phyloP scores from a whole-genome alignment of 1,140 invertebrate species.

The Metopolophium dirhodum region DNA sequence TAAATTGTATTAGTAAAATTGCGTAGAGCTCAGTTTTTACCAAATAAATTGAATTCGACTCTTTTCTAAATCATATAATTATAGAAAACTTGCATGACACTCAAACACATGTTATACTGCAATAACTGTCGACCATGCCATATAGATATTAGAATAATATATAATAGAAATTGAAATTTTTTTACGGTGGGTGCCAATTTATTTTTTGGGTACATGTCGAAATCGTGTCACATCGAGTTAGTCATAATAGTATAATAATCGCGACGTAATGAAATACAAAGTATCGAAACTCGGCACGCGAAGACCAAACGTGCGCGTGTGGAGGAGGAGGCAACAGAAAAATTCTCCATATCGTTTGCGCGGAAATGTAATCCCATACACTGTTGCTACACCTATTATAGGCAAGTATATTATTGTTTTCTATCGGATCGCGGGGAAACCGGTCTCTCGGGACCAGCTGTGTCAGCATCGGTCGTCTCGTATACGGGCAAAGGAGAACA shows the following conservation, averaged over 20 bases:
- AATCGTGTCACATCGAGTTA: not conserved
- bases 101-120: not conserved
- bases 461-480: not conserved
- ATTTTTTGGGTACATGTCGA: not conserved
- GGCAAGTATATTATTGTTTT: constrained; percentile 7
- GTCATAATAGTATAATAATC: not conserved
- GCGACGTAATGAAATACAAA: not conserved
- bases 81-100: not conserved
- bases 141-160: not conserved
- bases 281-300: not conserved
- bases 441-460: constrained; percentile 39
- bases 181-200: not conserved
- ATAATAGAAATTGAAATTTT: not conserved
- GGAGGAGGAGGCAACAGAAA: not conserved
- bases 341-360: not conserved
- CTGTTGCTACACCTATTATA: not conserved
- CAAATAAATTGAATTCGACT: no score
- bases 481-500: not conserved
- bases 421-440: constrained; percentile 5
- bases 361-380: not conserved
- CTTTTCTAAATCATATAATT: no score
- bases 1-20: not conserved
- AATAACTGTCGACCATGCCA: not conserved
- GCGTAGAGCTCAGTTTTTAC: no score
- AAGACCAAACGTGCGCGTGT: not conserved